Evolutionary conservation across 1,140 invertebrate genomes (phyloP), one percentile per base, ranked within the genome.

Genomic region (Zophobas morio): DNA sequence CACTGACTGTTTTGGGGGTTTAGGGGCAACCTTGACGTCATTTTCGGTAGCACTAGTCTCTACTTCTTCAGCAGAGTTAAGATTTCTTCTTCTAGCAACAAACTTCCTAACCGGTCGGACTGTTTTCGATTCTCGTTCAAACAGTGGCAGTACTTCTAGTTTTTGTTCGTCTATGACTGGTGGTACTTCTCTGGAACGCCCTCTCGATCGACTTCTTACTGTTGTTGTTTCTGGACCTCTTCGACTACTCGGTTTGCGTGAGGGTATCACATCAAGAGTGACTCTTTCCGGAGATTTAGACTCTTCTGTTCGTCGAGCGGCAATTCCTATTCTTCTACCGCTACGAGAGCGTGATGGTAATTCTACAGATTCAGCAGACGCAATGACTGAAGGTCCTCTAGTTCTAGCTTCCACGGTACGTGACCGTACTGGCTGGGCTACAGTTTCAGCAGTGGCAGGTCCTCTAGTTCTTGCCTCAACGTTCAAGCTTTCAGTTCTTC

Each of bases 121-220:
- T 33, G 77, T 76, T 78, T 81, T 84, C 1, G 78, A 37, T 75
- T 85, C 84, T 4, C 73, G 78, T 79, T 85, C 84, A 73, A 85
- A 85, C 39, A 85, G 74, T 1, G 84, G 84, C 39, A 85, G 71
- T 1, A 85, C 83, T 79, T 85, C 84, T 37, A 85, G 63, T 75
- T 84, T 83, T 32, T 79, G 73, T 77, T 85, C 83, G 36, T 85
- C 82, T 34, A 85, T 78, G 5, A 77, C 75, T 74, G 81, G 79
- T 5, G 81, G 79, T 1, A 74, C 39, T 5, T 79, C 77, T 74
- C 79, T 75, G 20, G 77, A 74, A 71, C 82, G 72, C 42, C 51
- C 54, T 35, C 80, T 77, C 8, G 60, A 47, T 57, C 80, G 71
- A 40, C 71, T 56, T 56, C 32, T 72, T 2, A 39, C 36, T 34